A percentile compares a stretch with the other conserved stretches of the same genome.
Conservation (phyloP, 2,113 vertebrate species). For the Caranx ignobilis region DNA sequence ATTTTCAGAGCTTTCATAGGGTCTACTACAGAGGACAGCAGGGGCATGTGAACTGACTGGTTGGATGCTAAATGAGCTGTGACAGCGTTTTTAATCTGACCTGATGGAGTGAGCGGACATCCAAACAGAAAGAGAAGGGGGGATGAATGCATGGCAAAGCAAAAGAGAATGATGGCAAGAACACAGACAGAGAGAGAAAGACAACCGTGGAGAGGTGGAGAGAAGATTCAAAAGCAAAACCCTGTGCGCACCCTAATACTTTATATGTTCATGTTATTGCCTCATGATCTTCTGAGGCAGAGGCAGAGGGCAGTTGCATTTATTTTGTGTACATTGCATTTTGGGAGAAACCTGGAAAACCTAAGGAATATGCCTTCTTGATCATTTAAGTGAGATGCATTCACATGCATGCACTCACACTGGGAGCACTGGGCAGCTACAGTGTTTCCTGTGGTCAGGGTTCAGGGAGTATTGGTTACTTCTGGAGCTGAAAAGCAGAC, state of each 20-base stretch:
- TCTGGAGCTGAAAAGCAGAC: slow-evolving; percentile 1
- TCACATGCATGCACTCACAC: no score
- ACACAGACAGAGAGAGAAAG: not conserved
- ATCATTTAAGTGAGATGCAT: not conserved
- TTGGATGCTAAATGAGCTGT: slow-evolving; percentile 37
- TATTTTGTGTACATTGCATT: not conserved
- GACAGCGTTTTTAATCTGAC: slow-evolving; percentile 34
- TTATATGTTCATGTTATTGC: not conserved
- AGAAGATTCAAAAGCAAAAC: not conserved
- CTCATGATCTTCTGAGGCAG: not conserved
- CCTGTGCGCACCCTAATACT: no score
- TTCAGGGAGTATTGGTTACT: no score
- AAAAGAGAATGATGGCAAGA: not conserved
- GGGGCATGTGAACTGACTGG: slow-evolving; percentile 5
- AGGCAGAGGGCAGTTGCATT: not conserved
- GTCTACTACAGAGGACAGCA: not conserved
- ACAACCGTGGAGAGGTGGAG: not conserved
- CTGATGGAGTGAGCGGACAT: slow-evolving; percentile 23
- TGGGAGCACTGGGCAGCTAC: not conserved
- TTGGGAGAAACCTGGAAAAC: not conserved
- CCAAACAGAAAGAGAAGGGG: not conserved
- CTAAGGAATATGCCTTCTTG: not conserved
- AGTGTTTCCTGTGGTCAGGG: not conserved
- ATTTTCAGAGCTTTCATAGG: slow-evolving; percentile 7
- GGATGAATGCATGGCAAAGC: not conserved